These are phyloP conservation scores for Torymus auratus DNA, from an alignment of 2,888 invertebrate genomes.

Conservation along the genomic window DNA sequence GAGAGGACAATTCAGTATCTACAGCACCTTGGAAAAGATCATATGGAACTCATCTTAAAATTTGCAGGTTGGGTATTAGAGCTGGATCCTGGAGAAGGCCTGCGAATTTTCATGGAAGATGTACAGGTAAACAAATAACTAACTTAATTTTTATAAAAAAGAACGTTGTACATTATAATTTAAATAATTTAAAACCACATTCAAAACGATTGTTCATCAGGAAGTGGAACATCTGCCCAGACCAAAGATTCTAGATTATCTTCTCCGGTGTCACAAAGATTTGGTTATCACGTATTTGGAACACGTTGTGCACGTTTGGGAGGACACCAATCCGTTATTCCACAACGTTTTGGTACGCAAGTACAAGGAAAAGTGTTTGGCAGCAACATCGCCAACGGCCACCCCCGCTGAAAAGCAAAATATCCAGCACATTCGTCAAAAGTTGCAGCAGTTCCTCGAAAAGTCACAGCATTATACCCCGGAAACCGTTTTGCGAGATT, in stretches of 20 bases:
- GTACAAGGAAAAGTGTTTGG: conserved; percentile 85
- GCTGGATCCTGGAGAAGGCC: conserved; percentile 91
- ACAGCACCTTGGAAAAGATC: conserved; percentile 87
- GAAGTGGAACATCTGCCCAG: conserved; percentile 94
- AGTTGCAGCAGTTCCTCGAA: conserved; percentile 88
- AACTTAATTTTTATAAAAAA: not conserved
- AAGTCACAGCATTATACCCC: conserved; percentile 89
- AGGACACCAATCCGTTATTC: conserved; percentile 88
- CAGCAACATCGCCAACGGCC: conserved; percentile 70
- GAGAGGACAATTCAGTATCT: conserved; percentile 93
- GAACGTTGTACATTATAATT: not conserved
- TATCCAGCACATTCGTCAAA: conserved; percentile 79
- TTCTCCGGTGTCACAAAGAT: conserved; percentile 87
- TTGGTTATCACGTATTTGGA: conserved; percentile 95
- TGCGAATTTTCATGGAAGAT: conserved; percentile 81
- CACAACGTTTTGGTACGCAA: conserved; percentile 95
- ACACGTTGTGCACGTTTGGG: conserved; percentile 94
- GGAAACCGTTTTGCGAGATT: conserved; percentile 90
- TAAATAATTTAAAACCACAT: not conserved
- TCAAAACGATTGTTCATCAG: conserved; percentile 68
- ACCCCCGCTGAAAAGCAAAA: conserved; percentile 77
- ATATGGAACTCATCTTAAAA: conserved; percentile 93
- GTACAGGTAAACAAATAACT: conserved; percentile 66
- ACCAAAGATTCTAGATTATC: conserved; percentile 91
- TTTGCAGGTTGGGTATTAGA: conserved; percentile 95